Conservation (phyloP, 2,113 vertebrate genomes). For the Chaenocephalus aceratus region DNA sequence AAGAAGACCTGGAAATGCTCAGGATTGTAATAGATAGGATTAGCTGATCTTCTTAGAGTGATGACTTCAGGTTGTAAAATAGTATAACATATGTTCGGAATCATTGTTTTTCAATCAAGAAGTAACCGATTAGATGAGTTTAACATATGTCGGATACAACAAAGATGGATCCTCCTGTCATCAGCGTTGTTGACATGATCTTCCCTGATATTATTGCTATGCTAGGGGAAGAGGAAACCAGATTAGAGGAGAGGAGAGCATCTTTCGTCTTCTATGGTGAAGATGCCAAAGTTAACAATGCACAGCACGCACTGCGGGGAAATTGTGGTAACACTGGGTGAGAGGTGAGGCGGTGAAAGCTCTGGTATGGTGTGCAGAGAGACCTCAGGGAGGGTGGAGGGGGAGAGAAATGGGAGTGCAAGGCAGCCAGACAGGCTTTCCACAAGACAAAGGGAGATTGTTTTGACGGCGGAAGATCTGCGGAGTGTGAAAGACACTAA, state of each 20-base stretch:
- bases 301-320: constrained; percentile 56
- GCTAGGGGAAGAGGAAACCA: constrained; percentile 43
- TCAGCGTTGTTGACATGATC: constrained; percentile 34
- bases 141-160: constrained; percentile 49
- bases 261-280: constrained; percentile 24
- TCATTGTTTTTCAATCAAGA: constrained; percentile 62
- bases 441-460: constrained; percentile 53
- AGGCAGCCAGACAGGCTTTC: constrained; percentile 29
- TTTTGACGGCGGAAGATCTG: constrained; percentile 52
- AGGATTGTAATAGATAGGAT: background rate
- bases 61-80: too few species aligned
- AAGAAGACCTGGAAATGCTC: constrained; percentile 11
- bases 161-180: constrained; percentile 31
- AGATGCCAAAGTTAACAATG: constrained; percentile 75
- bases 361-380: constrained; percentile 45
- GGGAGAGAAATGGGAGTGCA: constrained; percentile 2
- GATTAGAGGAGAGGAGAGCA: constrained; percentile 27
- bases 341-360: constrained; percentile 58
- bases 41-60: too few species aligned
- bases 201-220: constrained; percentile 49
- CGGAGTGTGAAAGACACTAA: constrained; percentile 44
- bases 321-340: constrained; percentile 50
- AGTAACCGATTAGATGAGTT: constrained; percentile 41
- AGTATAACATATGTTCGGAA: constrained; percentile 59
- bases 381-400: constrained; percentile 35